A percentile compares a stretch with the other conserved stretches of the same genome.
Evolutionary conservation across 2,113 vertebrate genomes (phyloP).

Genomic region (Cynopterus brachyotis): DNA sequence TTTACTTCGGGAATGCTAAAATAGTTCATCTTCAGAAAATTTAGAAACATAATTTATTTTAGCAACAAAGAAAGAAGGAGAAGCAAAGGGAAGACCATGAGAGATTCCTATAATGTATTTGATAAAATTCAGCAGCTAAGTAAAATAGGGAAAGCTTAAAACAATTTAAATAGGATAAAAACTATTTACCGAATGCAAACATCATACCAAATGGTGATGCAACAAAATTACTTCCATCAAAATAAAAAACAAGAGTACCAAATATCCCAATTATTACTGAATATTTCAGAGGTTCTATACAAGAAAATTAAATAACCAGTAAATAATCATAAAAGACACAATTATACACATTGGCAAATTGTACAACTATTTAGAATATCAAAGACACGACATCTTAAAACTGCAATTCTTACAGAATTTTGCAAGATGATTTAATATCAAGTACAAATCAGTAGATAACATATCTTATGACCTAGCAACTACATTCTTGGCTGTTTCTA

Average conservation of each 20-base stretch:
- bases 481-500: neutral
- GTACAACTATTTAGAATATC: neutral
- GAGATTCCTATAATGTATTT: neutral
- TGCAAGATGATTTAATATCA: neutral
- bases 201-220: neutral
- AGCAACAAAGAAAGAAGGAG: neutral
- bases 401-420: neutral
- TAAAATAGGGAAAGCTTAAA: neutral
- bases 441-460: neutral
- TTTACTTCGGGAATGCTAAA: neutral
- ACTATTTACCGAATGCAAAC: neutral
- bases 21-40: slow-evolving; percentile 26
- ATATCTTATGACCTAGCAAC: neutral
- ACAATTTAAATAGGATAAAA: neutral
- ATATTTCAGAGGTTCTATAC: neutral
- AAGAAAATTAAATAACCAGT: slow-evolving; percentile 6
- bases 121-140: neutral
- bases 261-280: neutral
- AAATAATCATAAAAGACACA: neutral
- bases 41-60: neutral
- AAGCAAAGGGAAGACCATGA: neutral
- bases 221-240: neutral
- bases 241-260: neutral
- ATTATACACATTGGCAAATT: neutral
- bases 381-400: slow-evolving; percentile 17